Percentiles rank a stretch among this genome's conserved stretches.
These are phyloP conservation scores for Hirundo rustica DNA, from an alignment of 2,797 vertebrate genomes.

Conservation along the genomic window DNA sequence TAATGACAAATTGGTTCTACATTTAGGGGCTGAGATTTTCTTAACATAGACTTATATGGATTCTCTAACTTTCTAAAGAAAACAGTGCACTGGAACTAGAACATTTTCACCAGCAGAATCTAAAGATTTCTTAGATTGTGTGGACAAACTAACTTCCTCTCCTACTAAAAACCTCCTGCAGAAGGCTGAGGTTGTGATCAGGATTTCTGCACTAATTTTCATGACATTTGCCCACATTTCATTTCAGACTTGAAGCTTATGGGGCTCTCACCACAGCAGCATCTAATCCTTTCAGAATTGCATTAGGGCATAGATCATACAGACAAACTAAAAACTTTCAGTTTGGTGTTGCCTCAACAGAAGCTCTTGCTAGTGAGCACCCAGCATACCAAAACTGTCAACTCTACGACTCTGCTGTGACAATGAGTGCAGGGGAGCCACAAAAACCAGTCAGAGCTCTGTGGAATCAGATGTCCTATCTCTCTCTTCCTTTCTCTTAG, in stretches of 20 bases:
- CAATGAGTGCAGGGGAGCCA: neutral
- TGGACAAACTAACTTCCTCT: neutral
- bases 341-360: neutral
- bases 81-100: neutral
- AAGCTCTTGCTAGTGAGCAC: neutral
- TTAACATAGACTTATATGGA: neutral
- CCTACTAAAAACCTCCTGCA: neutral
- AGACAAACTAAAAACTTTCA: neutral
- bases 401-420: rapidly evolving
- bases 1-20: neutral
- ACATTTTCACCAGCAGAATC: neutral
- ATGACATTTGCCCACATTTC: neutral
- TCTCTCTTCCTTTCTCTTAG: neutral
- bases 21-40: neutral
- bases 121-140: neutral
- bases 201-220: neutral
- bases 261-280: neutral
- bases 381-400: neutral
- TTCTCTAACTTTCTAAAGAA: neutral
- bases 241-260: neutral
- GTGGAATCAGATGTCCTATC: neutral
- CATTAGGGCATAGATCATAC: neutral
- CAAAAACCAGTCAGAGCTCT: neutral
- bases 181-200: neutral
- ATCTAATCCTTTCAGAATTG: neutral